Percentiles rank a stretch among this genome's conserved stretches.
These are phyloP conservation scores for Cylindroiulus punctatus DNA, from an alignment of 2,888 invertebrate species.

Conservation along the genomic window DNA sequence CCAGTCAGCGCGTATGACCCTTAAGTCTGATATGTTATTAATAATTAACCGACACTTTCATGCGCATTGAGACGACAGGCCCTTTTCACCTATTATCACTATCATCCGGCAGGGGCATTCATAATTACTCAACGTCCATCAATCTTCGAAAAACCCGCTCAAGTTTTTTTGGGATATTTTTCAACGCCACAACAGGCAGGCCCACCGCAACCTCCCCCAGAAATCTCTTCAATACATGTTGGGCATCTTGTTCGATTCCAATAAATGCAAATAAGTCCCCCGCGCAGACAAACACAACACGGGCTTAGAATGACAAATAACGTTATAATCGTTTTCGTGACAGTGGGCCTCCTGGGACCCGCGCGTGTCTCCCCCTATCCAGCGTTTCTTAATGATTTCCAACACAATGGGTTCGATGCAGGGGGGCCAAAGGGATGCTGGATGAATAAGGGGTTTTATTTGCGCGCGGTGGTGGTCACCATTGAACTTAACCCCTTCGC, in stretches of 20 bases:
- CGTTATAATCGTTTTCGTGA: conserved; percentile 47
- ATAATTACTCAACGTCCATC: conserved; percentile 13
- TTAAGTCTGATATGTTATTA: background rate
- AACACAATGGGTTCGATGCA: background rate
- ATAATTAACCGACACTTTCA: background rate
- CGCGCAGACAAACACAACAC: conserved; percentile 28
- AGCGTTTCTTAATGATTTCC: conserved; percentile 30
- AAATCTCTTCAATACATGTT: background rate
- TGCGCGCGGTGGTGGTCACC: conserved; percentile 15
- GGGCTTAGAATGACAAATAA: conserved; percentile 44
- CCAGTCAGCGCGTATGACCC: background rate
- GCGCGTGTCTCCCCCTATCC: conserved; percentile 22
- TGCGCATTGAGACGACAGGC: background rate
- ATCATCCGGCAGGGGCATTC: background rate
- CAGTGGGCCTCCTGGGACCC: conserved; percentile 6
- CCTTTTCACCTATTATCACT: background rate
- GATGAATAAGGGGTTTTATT: conserved; percentile 31
- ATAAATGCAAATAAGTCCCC: background rate
- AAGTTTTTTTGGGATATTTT: background rate
- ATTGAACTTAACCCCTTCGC: conserved; percentile 8
- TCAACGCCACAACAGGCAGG: background rate
- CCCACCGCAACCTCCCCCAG: background rate
- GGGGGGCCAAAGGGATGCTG: background rate
- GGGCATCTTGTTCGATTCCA: conserved; percentile 16
- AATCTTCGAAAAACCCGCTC: background rate